Evolutionary conservation across 2,797 vertebrate genomes (phyloP).

Genomic region (Coranthus polyacanthus): DNA sequence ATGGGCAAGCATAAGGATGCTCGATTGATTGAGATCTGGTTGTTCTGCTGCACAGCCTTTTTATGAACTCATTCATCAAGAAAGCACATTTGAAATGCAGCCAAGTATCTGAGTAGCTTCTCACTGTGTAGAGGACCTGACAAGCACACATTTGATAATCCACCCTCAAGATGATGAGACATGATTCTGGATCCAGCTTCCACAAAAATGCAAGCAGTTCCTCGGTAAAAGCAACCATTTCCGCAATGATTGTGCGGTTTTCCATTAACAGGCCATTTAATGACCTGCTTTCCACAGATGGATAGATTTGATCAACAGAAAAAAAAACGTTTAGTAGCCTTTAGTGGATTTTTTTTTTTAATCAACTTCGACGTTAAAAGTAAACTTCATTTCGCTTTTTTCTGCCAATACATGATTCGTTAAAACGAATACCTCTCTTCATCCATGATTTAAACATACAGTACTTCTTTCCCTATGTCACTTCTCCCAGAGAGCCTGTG

Average conservation of each 20-base stretch:
- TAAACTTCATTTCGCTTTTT: background rate
- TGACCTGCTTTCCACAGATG: conserved; percentile 1
- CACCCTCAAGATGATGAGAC: conserved; percentile 47
- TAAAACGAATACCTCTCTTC: background rate
- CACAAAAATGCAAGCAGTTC: conserved; percentile 54
- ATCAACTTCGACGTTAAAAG: too few relatives aligned
- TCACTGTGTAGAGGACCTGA: conserved; percentile 41
- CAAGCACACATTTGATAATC: conserved; percentile 54
- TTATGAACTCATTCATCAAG: background rate
- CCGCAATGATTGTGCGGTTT: conserved; percentile 18
- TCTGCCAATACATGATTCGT: background rate
- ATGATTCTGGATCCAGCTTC: conserved; percentile 46
- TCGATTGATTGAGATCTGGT: too few relatives aligned
- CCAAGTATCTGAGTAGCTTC: conserved; percentile 26
- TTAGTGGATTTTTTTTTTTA: background rate
- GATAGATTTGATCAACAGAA: too few relatives aligned
- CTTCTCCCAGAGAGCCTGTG: conserved; percentile 86
- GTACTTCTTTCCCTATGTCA: background rate
- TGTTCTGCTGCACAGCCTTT: too few relatives aligned
- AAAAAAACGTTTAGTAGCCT: background rate
- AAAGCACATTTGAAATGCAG: conserved; percentile 9
- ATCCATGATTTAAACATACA: background rate
- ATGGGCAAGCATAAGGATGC: too few relatives aligned
- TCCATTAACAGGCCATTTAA: conserved; percentile 35
- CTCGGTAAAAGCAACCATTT: too few relatives aligned